Evolutionary conservation across 2,113 vertebrate species (phyloP), one percentile per base, ranked within the genome.

Genomic region (Microtus montanus): DNA sequence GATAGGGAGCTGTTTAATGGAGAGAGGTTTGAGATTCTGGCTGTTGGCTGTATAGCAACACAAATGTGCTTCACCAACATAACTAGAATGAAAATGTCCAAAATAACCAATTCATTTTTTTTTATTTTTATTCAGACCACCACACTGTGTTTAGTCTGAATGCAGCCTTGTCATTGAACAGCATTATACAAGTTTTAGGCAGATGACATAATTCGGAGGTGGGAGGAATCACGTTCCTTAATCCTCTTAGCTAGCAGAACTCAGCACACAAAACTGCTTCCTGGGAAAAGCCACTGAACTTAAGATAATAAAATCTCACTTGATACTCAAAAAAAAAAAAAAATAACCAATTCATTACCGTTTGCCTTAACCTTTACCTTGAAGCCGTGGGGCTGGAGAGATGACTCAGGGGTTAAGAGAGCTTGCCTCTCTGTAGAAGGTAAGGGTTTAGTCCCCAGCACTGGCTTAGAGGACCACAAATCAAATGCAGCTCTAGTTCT

Each of bases 121-220:
- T 49, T 49, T 49, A 84, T 84, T 64, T 38, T 64, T 64, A 64
- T 28, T 84, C 80, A 83, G 9, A 64, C 22, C 7, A 83, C 24
- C 12, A 2, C 15, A 64, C 26, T 11, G 2, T 33, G 26, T 44
- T 85, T 22, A 20, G 17, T 66, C 33, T 85, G 41, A 83, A 68
- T 20, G n/a, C 38, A 89, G 54, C 8, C 63, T 85, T 83, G 5
- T 11, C 49, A 22, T 58, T 33, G 75, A 96, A 41, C 75, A 89
- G 20, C 94, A 79, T 20, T 71, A 8, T 68, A 70, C 11, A 64
- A n/a, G 64, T 91, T 96, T 95, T 33, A 64, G 24, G 79, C 61
- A 70, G 22, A 64, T 49, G 22, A 95, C 91, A 84, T 12, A 63
- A 80, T 63, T 75, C 38, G 17, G 63, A 7, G 38, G n/a, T 84